Evolutionary conservation across 1,140 invertebrate species (phyloP).

Genomic region (Drosophila kohkoa): DNA sequence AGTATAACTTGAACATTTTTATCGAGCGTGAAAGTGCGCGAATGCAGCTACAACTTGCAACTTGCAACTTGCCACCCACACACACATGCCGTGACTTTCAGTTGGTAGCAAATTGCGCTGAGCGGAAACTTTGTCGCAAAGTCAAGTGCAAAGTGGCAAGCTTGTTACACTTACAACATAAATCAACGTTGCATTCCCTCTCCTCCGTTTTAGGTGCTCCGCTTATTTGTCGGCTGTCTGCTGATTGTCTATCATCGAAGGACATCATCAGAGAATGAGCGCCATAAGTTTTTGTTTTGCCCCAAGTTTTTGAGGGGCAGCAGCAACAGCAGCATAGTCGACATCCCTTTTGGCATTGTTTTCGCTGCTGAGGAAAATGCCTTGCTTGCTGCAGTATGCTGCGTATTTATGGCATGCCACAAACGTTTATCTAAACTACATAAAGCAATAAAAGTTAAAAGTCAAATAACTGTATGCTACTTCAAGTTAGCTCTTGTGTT

Average conservation of each 20-base stretch:
- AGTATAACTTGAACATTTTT: conserved; percentile 55
- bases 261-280: conserved; percentile 48
- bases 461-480: conserved; percentile 76
- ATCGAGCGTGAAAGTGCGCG: conserved; percentile 48
- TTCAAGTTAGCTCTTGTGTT: conserved; percentile 35
- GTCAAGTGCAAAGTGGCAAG: conserved; percentile 68
- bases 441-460: conserved; percentile 83
- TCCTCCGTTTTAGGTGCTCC: neutral
- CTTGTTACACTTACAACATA: conserved; percentile 76
- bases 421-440: conserved; percentile 83
- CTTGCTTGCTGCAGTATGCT: conserved; percentile 45
- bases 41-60: conserved; percentile 32
- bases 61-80: conserved; percentile 23
- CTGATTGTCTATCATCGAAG: conserved; percentile 79
- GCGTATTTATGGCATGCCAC: conserved; percentile 81
- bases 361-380: conserved; percentile 26
- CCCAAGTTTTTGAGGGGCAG: conserved; percentile 12
- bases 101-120: conserved; percentile 26
- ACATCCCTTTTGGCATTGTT: conserved; percentile 60
- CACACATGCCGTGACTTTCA: conserved; percentile 9
- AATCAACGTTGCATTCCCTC: conserved; percentile 49
- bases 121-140: conserved; percentile 47
- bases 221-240: conserved; percentile 44
- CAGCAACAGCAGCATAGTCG: neutral
- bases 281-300: conserved; percentile 23